Base-by-base conservation (phyloP, 1,140 invertebrate genomes). In the Ectropis grisescens region DNA sequence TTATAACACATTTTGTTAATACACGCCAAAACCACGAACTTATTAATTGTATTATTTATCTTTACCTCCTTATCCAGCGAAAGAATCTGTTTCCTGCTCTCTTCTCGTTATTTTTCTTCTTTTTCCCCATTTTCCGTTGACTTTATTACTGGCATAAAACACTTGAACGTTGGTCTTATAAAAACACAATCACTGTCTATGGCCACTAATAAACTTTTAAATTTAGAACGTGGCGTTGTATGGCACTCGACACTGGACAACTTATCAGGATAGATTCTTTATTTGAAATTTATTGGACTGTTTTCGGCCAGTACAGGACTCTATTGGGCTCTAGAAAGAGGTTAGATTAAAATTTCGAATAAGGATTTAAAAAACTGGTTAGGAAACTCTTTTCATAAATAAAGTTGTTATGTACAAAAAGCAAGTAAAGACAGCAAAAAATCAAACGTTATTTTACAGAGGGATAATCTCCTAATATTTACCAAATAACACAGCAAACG, bases 1-100 rank as follows among this genome's bases (percentile, higher is more conserved):
- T n/a, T n/a, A n/a, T n/a, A n/a, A n/a, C n/a, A n/a, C n/a, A n/a
- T n/a, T n/a, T n/a, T n/a, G n/a, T n/a, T n/a, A n/a, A n/a, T n/a
- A n/a, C n/a, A n/a, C n/a, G n/a, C n/a, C n/a, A n/a, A n/a, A n/a
- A n/a, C n/a, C n/a, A n/a, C n/a, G n/a, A n/a, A n/a, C n/a, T n/a
- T n/a, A n/a, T n/a, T n/a, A n/a, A n/a, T n/a, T n/a, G n/a, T n/a
- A n/a, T n/a, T n/a, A n/a, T n/a, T n/a, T n/a, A n/a, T 2, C 14
- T 23, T 48, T 78, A 79, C 74, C 74, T 79, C 64, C 67, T 58
- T 36, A 79, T 79, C 70, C 74, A 79, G 24, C 74, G 64, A 43
- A 79, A 79, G 41, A 79, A 79, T 37, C 70, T 54, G 50, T 69
- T 75, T 23, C 66, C 68, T 13, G 56, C 50, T 45, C 56, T 68